phyloP scores from a whole-genome alignment of 2,888 invertebrate species.

The Sycophila texana region DNA sequence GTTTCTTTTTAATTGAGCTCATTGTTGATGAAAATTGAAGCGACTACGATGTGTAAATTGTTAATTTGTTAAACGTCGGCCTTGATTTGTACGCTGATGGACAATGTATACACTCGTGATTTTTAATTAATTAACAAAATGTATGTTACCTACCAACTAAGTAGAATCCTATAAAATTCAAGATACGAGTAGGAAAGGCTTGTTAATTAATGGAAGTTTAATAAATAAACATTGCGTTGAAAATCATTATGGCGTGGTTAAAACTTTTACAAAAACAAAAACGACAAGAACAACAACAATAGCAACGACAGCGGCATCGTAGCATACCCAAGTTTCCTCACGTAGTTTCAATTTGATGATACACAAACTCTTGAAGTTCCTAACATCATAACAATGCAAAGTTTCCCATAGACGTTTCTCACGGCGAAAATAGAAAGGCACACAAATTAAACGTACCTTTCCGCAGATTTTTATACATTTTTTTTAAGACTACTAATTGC shows the following conservation, averaged over 20 bases:
- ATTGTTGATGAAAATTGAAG: too few species aligned
- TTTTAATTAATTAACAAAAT: too few species aligned
- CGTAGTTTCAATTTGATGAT: not conserved
- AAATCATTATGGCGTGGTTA: not conserved
- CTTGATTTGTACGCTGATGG: too few species aligned
- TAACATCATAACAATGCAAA: not conserved
- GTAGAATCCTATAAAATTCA: too few species aligned
- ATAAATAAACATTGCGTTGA: not conserved
- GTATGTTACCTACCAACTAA: too few species aligned
- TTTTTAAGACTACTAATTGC: not conserved
- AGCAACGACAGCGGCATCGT: not conserved
- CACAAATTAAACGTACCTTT: too few species aligned
- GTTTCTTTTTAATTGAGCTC: too few species aligned
- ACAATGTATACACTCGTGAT: too few species aligned
- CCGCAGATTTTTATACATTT: not conserved
- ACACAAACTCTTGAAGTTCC: not conserved
- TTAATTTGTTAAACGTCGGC: too few species aligned
- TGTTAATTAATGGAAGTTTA: too few species aligned
- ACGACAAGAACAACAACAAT: not conserved
- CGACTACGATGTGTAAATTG: too few species aligned
- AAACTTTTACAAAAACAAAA: not conserved
- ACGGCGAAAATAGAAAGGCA: conserved; percentile 20
- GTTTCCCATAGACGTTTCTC: not conserved
- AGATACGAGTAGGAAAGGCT: too few species aligned
- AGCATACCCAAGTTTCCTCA: not conserved